Percentiles rank a stretch among this genome's conserved stretches.
These are phyloP conservation scores for Drosophila littoralis DNA, from an alignment of 1,140 invertebrate species.

Conservation along the genomic window DNA sequence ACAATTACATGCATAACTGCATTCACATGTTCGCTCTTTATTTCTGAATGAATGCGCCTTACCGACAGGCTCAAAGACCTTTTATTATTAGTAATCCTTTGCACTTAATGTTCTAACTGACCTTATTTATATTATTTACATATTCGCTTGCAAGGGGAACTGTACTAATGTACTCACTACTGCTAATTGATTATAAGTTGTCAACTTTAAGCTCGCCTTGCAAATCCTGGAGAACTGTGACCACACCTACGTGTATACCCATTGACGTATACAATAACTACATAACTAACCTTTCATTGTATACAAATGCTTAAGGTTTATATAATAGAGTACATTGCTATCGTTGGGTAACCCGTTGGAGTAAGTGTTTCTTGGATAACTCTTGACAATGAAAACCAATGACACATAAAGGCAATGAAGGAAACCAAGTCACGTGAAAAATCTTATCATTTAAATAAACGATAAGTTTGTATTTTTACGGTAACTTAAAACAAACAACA, in stretches of 20 bases:
- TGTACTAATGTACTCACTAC: constrained; percentile 17
- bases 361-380: background rate
- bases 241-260: constrained; percentile 2
- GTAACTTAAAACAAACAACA: constrained; percentile 39
- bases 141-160: background rate
- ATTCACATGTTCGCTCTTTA: background rate
- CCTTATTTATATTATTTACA: constrained; percentile 29
- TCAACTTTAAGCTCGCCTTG: constrained; percentile 13
- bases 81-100: constrained; percentile 7
- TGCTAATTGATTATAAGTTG: constrained; percentile 20
- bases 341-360: background rate
- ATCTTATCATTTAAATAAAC: constrained; percentile 49
- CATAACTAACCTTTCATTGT: constrained; percentile 19
- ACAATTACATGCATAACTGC: background rate
- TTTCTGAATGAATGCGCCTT: constrained; percentile 1
- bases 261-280: background rate
- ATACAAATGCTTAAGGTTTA: constrained; percentile 15
- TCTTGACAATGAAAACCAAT: constrained; percentile 36
- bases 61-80: constrained; percentile 14
- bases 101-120: constrained; percentile 14
- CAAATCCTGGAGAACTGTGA: constrained; percentile 1
- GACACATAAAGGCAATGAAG: constrained; percentile 46
- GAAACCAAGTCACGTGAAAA: constrained; percentile 46
- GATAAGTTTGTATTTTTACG: constrained; percentile 49
- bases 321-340: constrained; percentile 6